A percentile compares a stretch with the other conserved stretches of the same genome.
These are phyloP conservation scores for Cydia pomonella DNA, from an alignment of 1,140 invertebrate genomes.

Conservation along the genomic window DNA sequence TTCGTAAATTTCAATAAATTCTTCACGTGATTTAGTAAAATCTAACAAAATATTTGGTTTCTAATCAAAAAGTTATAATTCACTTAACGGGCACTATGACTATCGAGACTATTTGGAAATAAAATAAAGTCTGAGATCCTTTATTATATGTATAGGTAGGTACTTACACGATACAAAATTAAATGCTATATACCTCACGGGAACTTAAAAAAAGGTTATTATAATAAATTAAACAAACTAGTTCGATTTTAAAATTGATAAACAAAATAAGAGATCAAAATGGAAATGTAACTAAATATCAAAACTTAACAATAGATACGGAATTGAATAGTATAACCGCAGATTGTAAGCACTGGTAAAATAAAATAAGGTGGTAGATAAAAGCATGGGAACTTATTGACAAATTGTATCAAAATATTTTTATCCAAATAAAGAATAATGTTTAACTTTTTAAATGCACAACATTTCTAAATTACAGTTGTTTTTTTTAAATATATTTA, in stretches of 20 bases:
- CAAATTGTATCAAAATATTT: conserved; percentile 41
- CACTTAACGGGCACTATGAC: conserved; percentile 61
- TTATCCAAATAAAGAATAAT: background rate
- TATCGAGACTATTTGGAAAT: conserved; percentile 75
- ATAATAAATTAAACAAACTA: conserved; percentile 69
- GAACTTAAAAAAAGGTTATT: conserved; percentile 47
- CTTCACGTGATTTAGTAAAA: conserved; percentile 38
- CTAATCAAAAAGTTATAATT: conserved; percentile 58
- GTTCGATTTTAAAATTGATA: conserved; percentile 64
- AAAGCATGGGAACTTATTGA: conserved; percentile 37
- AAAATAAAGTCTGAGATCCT: conserved; percentile 75
- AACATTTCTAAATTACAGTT: conserved; percentile 38
- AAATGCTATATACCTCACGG: conserved; percentile 51
- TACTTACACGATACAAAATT: conserved; percentile 44
- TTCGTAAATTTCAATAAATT: conserved; percentile 28
- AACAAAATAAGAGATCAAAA: conserved; percentile 76
- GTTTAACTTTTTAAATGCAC: conserved; percentile 28
- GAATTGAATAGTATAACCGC: conserved; percentile 38
- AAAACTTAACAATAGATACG: conserved; percentile 72
- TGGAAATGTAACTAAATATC: conserved; percentile 67
- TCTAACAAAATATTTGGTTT: conserved; percentile 76
- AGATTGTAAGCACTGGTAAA: conserved; percentile 39
- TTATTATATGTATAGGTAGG: conserved; percentile 46
- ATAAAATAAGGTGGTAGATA: conserved; percentile 36
- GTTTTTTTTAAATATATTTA: background rate